Percentiles rank a stretch among this genome's conserved stretches.
Conservation (phyloP, 2,113 vertebrate genomes). For the Prinia subflava region DNA sequence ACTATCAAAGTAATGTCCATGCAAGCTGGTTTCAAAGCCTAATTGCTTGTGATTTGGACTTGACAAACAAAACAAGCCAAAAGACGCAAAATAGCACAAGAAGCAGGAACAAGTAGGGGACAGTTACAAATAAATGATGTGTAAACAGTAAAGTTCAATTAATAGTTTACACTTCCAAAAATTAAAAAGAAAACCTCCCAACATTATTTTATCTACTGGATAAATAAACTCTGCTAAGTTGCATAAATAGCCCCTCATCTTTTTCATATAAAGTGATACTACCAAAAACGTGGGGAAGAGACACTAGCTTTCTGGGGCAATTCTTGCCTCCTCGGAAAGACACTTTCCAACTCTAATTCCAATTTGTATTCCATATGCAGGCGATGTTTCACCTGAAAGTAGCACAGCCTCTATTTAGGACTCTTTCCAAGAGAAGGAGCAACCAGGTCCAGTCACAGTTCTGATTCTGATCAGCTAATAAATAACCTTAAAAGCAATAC, state of each 20-base stretch:
- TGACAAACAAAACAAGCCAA: not conserved
- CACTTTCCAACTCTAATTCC: not conserved
- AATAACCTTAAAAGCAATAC: not conserved
- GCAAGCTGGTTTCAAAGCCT: not conserved
- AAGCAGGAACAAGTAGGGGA: not conserved
- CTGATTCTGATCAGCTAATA: not conserved
- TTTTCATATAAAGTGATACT: not conserved
- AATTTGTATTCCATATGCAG: not conserved
- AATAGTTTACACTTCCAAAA: not conserved
- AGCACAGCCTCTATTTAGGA: not conserved
- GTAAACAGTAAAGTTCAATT: not conserved
- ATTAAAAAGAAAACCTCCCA: fast-evolving
- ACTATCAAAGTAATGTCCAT: not conserved
- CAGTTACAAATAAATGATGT: not conserved
- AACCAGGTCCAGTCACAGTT: not conserved
- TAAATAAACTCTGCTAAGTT: not conserved
- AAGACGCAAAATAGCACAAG: not conserved
- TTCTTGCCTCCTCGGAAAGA: not conserved
- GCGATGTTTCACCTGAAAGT: not conserved
- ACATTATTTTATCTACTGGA: not conserved
- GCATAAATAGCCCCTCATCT: not conserved
- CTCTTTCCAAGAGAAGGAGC: not conserved
- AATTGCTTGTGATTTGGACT: not conserved
- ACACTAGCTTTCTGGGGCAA: not conserved
- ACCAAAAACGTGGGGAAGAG: fast-evolving